Conservation (phyloP, 2,797 vertebrate genomes). For the Macrochelys suwanniensis region DNA sequence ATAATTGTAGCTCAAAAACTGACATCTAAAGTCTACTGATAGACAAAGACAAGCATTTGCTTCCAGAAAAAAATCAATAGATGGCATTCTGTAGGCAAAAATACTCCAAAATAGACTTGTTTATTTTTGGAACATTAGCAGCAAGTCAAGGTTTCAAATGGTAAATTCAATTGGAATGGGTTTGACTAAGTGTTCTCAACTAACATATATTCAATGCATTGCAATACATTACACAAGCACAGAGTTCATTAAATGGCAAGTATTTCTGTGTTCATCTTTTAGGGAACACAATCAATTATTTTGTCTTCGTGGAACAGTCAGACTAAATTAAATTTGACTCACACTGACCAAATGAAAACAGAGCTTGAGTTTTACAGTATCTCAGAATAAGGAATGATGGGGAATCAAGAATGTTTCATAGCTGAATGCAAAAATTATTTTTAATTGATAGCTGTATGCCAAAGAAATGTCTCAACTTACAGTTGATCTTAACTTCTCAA, state of each 20-base stretch:
- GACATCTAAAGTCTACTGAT: slow-evolving; percentile 72
- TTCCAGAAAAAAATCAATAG: slow-evolving; percentile 68
- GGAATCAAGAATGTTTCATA: not conserved
- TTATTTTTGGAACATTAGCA: slow-evolving; percentile 76
- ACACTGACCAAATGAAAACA: slow-evolving; percentile 50
- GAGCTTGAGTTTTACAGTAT: slow-evolving; percentile 43
- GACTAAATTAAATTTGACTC: slow-evolving; percentile 67
- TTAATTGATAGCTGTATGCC: not conserved
- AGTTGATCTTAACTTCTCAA: slow-evolving; percentile 18
- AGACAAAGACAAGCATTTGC: slow-evolving; percentile 75
- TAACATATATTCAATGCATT: slow-evolving; percentile 49
- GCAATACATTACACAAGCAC: not conserved
- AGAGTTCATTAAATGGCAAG: slow-evolving; percentile 71
- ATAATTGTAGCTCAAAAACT: slow-evolving; percentile 74
- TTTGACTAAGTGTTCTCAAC: slow-evolving; percentile 70
- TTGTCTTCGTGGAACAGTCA: slow-evolving; percentile 58
- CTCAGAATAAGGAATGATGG: slow-evolving; percentile 27
- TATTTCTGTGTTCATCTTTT: slow-evolving; percentile 68
- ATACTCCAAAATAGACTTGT: slow-evolving; percentile 41
- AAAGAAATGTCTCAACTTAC: slow-evolving; percentile 32
- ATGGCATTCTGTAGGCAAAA: slow-evolving; percentile 62
- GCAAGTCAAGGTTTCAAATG: slow-evolving; percentile 66
- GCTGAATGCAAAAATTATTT: not conserved
- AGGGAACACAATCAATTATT: slow-evolving; percentile 59
- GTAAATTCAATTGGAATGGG: slow-evolving; percentile 73